A percentile compares a stretch with the other conserved stretches of the same genome.
Conservation (phyloP, 1,140 invertebrate genomes). For the Intoshia linei region DNA sequence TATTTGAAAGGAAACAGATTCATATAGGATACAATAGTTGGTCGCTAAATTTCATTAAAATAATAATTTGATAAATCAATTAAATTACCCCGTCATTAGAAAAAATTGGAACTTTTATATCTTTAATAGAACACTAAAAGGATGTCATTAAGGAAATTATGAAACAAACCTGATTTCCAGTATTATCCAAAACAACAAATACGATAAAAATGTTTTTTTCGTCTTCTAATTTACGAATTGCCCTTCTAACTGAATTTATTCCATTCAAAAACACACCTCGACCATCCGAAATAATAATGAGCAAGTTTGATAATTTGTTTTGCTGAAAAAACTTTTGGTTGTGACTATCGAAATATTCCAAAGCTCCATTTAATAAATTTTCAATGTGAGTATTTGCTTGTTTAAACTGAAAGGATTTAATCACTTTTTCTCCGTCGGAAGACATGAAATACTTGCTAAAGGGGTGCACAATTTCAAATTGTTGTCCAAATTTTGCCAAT, state of each 20-base stretch:
- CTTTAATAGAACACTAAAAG: background rate
- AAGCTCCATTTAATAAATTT: too few species aligned
- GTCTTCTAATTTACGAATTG: constrained; percentile 42
- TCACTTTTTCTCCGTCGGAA: too few species aligned
- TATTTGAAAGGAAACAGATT: constrained; percentile 91
- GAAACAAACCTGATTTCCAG: constrained; percentile 39
- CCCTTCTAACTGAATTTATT: constrained; percentile 34
- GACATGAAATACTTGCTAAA: too few species aligned
- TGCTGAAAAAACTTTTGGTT: too few species aligned
- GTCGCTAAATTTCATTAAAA: constrained; percentile 25
- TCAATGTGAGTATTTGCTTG: too few species aligned
- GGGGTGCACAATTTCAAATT: too few species aligned
- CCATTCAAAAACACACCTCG: constrained; percentile 64
- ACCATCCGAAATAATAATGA: constrained; percentile 59
- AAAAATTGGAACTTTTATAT: constrained; percentile 1
- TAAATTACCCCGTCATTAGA: background rate
- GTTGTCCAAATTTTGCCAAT: background rate
- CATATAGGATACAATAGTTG: constrained; percentile 41
- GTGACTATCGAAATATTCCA: too few species aligned
- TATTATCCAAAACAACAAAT: constrained; percentile 75
- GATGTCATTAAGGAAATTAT: background rate
- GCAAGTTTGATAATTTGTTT: too few species aligned
- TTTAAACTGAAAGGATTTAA: too few species aligned
- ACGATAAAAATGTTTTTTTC: constrained; percentile 54
- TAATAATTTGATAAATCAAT: background rate